A percentile compares a stretch with the other conserved stretches of the same genome.
phyloP scores from a whole-genome alignment of 2,888 invertebrate genomes.

The Hartigia nigra region DNA sequence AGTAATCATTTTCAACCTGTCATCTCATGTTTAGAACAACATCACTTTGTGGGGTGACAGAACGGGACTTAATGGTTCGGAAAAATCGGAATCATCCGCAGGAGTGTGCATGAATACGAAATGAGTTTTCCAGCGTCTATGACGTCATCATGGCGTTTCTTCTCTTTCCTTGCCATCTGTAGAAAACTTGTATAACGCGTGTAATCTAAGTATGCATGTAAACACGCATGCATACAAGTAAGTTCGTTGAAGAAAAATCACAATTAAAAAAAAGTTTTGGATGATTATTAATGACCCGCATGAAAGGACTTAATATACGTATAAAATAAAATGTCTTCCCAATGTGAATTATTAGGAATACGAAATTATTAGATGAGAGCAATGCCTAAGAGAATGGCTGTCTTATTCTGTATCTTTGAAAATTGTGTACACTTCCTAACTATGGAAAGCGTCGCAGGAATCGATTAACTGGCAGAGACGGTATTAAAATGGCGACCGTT shows the following conservation, averaged over 20 bases:
- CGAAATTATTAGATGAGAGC: background rate
- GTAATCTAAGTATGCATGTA: background rate
- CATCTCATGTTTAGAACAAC: conserved; percentile 54
- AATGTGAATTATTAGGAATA: background rate
- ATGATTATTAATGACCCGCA: background rate
- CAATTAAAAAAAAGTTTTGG: background rate
- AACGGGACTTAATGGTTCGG: conserved; percentile 61
- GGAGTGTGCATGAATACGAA: conserved; percentile 59
- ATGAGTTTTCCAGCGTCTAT: conserved; percentile 53
- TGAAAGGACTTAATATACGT: background rate
- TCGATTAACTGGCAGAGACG: background rate
- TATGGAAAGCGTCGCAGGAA: background rate
- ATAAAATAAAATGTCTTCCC: background rate
- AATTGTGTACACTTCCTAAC: background rate
- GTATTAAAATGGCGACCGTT: background rate
- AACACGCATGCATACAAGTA: background rate
- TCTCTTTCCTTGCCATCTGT: conserved; percentile 33
- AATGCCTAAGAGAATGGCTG: background rate
- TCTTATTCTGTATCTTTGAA: background rate
- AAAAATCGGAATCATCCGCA: conserved; percentile 62
- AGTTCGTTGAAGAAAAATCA: background rate
- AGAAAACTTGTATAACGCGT: conserved; percentile 1
- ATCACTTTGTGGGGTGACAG: conserved; percentile 53
- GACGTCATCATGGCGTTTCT: conserved; percentile 46
- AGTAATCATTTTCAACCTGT: conserved; percentile 58